These are phyloP conservation scores for Brotogeris chrysoptera DNA, from an alignment of 2,797 vertebrate species.

Conservation along the genomic window DNA sequence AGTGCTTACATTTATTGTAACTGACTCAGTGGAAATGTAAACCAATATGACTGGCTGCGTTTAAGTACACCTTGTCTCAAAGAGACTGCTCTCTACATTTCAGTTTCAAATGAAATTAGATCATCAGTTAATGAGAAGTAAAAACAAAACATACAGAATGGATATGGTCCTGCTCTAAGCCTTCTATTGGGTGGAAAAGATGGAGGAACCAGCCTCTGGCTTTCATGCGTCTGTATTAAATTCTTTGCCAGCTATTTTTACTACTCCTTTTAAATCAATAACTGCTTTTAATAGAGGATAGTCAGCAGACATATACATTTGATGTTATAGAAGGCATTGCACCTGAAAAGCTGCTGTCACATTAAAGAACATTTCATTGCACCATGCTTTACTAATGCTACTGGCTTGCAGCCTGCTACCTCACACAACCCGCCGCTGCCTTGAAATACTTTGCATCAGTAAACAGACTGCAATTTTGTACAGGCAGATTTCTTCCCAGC, in stretches of 20 bases:
- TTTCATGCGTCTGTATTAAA: not conserved
- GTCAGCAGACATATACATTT: not conserved
- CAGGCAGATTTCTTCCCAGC: not conserved
- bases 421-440: not conserved
- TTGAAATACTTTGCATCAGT: not conserved
- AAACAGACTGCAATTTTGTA: not conserved
- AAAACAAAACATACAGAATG: not conserved
- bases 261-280: not conserved
- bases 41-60: not conserved
- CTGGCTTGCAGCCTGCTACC: not conserved
- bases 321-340: not conserved
- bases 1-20: not conserved
- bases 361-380: not conserved
- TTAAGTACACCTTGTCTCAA: not conserved
- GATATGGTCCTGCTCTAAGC: not conserved
- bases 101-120: not conserved
- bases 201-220: not conserved
- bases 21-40: not conserved
- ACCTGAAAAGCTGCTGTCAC: not conserved
- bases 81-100: not conserved
- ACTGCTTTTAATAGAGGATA: not conserved
- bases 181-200: not conserved
- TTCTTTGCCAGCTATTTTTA: not conserved
- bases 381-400: not conserved
- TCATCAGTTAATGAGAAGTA: not conserved